These are phyloP conservation scores for Mobula birostris DNA, from an alignment of 2,113 vertebrate species.

Conservation along the genomic window DNA sequence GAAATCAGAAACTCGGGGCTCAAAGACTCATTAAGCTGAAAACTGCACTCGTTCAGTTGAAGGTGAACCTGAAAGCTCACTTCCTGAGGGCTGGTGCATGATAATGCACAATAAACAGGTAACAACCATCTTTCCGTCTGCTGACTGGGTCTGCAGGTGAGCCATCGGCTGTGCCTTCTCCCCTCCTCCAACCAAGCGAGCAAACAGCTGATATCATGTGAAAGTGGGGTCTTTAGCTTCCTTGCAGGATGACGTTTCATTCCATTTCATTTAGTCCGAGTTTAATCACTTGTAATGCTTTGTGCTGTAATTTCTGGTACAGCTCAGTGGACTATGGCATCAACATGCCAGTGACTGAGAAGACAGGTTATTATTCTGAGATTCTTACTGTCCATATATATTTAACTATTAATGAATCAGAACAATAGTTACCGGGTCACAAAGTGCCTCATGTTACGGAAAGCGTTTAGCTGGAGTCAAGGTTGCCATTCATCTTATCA, in stretches of 20 bases:
- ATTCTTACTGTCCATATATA: constrained; percentile 6
- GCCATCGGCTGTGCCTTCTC: background rate
- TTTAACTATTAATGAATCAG: background rate
- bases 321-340: background rate
- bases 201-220: background rate
- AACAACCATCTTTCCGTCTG: background rate
- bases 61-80: background rate
- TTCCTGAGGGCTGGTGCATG: background rate
- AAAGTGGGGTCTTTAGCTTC: background rate
- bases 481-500: background rate
- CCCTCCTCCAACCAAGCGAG: background rate
- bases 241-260: background rate
- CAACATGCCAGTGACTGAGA: background rate
- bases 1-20: background rate
- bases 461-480: background rate
- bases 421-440: background rate
- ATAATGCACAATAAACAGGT: background rate
- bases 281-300: background rate
- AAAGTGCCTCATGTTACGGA: background rate
- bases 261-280: background rate
- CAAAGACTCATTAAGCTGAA: background rate
- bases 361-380: constrained; percentile 25
- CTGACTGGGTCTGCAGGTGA: background rate
- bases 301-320: constrained; percentile 4
- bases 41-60: background rate